Evolutionary conservation across 2,888 invertebrate species (phyloP).

Genomic region (Sinotaia quadrata): DNA sequence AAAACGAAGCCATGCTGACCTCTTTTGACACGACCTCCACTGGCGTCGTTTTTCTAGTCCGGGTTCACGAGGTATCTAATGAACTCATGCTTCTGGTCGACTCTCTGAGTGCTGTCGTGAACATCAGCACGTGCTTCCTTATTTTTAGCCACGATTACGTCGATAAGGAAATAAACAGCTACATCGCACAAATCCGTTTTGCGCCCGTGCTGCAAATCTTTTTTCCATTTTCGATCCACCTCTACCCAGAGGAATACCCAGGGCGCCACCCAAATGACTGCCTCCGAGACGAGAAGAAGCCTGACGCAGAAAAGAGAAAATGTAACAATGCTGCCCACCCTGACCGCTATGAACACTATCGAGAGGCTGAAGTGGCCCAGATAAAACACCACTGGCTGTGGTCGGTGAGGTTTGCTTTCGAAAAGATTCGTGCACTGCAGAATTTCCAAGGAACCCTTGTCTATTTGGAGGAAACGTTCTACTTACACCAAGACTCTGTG

Average conservation of each 20-base stretch:
- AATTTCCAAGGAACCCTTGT: constrained; percentile 16
- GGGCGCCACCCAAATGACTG: constrained; percentile 16
- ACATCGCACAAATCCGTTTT: constrained; percentile 9
- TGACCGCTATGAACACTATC: constrained; percentile 21
- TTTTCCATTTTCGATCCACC: constrained; percentile 23
- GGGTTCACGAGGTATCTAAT: constrained; percentile 17
- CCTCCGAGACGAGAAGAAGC: constrained; percentile 5
- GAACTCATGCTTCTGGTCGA: constrained; percentile 19
- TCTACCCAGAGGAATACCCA: constrained; percentile 16
- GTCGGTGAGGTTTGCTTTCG: constrained; percentile 21
- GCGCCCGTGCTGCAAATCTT: constrained; percentile 25
- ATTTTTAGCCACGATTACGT: constrained; percentile 23
- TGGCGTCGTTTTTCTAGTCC: constrained; percentile 17
- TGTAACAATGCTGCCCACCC: constrained; percentile 23
- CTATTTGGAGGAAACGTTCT: constrained; percentile 22
- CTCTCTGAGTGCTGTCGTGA: constrained; percentile 9
- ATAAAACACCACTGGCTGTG: constrained; percentile 30
- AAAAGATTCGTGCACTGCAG: constrained; percentile 4
- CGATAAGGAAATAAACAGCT: constrained; percentile 3
- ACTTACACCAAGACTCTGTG: constrained; percentile 15
- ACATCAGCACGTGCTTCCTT: constrained; percentile 17
- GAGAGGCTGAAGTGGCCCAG: constrained; percentile 15
- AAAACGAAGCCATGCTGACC: not conserved
- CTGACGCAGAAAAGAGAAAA: not conserved
- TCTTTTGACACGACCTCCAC: not conserved